These are phyloP conservation scores for Myanophis thanlyinensis DNA, from an alignment of 2,113 vertebrate genomes.

Conservation along the genomic window DNA sequence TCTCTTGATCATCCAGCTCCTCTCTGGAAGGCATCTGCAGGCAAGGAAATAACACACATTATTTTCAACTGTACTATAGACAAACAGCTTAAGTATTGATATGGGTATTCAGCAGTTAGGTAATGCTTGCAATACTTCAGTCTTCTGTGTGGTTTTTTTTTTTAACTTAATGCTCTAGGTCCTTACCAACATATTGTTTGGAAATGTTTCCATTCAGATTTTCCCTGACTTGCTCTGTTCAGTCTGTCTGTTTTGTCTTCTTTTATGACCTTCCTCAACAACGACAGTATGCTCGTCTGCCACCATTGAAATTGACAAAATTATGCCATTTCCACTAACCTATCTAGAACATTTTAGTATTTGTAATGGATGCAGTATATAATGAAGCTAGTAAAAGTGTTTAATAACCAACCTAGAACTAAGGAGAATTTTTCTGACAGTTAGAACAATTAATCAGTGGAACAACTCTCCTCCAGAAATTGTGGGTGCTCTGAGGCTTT, in stretches of 20 bases:
- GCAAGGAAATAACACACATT: background rate
- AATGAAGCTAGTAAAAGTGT: background rate
- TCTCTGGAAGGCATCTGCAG: background rate
- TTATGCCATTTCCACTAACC: background rate
- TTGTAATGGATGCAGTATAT: background rate
- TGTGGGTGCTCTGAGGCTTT: background rate
- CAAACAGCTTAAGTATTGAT: background rate
- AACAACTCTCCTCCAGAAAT: background rate
- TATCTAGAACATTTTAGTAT: background rate
- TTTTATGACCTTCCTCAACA: background rate
- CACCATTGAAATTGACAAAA: background rate
- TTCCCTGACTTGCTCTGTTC: background rate
- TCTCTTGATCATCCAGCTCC: background rate
- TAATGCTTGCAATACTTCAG: background rate
- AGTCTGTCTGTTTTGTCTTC: background rate
- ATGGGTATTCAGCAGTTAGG: background rate
- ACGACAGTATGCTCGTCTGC: background rate
- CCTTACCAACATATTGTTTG: background rate
- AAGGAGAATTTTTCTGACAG: background rate
- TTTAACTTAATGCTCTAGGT: background rate
- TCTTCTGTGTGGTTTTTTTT: background rate
- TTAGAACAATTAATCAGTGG: background rate
- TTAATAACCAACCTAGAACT: background rate
- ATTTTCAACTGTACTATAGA: background rate
- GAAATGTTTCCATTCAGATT: background rate